A percentile compares a stretch with the other conserved stretches of the same genome.
Evolutionary conservation across 2,888 invertebrate species (phyloP).

Genomic region (Drosophila ezoana): DNA sequence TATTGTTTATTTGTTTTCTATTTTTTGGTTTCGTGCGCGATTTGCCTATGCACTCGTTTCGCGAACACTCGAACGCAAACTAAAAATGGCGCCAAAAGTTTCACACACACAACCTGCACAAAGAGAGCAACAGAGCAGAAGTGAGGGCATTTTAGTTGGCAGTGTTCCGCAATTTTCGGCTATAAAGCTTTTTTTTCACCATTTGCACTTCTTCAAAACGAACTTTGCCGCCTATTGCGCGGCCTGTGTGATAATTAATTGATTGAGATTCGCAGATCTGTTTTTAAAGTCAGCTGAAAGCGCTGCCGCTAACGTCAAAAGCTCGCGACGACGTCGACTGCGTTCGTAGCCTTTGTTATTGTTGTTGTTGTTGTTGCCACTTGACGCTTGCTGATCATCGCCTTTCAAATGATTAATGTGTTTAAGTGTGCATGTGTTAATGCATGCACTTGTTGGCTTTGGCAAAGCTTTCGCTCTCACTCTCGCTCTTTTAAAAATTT

Average conservation of each 20-base stretch:
- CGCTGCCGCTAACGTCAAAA: constrained; percentile 13
- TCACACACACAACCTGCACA: constrained; percentile 46
- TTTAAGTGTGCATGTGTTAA: background rate
- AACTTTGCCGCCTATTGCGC: constrained; percentile 19
- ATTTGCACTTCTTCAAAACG: constrained; percentile 31
- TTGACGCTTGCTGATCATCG: constrained; percentile 46
- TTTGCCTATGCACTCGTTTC: constrained; percentile 67
- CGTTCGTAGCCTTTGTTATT: constrained; percentile 31
- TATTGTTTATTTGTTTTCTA: constrained; percentile 14
- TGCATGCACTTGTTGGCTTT: constrained; percentile 20
- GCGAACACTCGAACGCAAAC: constrained; percentile 69
- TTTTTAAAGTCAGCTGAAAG: constrained; percentile 4
- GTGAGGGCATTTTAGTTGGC: constrained; percentile 31
- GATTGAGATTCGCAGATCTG: constrained; percentile 29
- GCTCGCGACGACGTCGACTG: constrained; percentile 5
- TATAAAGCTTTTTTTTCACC: constrained; percentile 67
- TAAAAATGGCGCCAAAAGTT: constrained; percentile 82
- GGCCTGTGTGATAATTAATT: constrained; percentile 23
- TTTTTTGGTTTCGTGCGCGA: constrained; percentile 63
- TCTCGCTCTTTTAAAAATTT: constrained; percentile 9
- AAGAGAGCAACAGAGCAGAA: constrained; percentile 21
- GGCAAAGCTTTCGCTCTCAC: constrained; percentile 28
- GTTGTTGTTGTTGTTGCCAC: constrained; percentile 14
- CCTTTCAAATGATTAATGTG: constrained; percentile 37
- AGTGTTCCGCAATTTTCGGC: constrained; percentile 51